Base-by-base conservation (phyloP, 2,888 invertebrate species). In the Nymphalis urticae region DNA sequence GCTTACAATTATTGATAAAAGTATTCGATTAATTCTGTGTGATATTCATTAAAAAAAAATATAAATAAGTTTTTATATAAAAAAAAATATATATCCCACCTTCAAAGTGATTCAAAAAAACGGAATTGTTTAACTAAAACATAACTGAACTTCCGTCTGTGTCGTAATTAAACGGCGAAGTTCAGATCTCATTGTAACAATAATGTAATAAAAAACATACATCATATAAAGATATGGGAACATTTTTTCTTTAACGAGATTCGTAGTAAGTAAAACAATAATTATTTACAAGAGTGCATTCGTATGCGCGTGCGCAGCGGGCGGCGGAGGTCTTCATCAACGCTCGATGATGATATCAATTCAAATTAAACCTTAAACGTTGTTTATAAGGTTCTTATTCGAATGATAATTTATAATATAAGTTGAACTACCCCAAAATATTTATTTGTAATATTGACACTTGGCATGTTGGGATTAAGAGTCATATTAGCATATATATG, bases 291-390 rank as follows among this genome's bases (percentile, higher is more conserved):
- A 63, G 54, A 56, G n/a, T 48, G 56, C 56, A 64, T n/a, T 50
- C 51, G 56, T 61, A 67, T 67, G 66, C 58, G 66, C 65, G 62
- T n/a, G 67, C 69, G 61, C 73, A 72, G 70, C 71, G 72, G 71
- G 69, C 71, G 75, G 64, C 73, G 56, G 70, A 72, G 64, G 63
- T 67, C 72, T 71, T 73, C 70, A 72, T 72, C 68, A 58, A 56
- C 27, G 27, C 48, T 24, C 8, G 27, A 36, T 21, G 21, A 48
- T 27, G 27, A 36, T 24, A 48, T 19, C 48, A 42, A 27, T 13
- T 8, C 2, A 48, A 56, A 56, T 54, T 24, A 48, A 56, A 48
- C 54, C 27, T 48, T 58, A 42, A 36, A 13, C 13, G 5, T 19
- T 10, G 1, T 1, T 0, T 17, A 9, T n/a, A 42, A 58, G 19